Conservation (phyloP, 1,140 invertebrate genomes). For the Galleria mellonella region DNA sequence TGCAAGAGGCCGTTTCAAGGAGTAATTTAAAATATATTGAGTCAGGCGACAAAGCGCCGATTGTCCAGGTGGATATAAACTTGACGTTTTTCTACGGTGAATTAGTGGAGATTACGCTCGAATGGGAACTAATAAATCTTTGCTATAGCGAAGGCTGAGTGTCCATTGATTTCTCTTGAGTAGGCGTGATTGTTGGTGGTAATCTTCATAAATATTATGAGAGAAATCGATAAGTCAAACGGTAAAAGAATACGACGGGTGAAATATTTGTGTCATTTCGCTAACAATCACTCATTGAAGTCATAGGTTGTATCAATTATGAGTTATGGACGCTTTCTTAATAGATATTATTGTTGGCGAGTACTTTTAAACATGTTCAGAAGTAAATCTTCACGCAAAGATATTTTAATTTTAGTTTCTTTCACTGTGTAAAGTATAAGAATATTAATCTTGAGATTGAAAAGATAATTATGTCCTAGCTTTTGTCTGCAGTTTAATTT, state of each 20-base stretch:
- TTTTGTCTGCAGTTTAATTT: too few relatives aligned
- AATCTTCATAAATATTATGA: conserved; percentile 63
- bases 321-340: conserved; percentile 15
- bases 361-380: background rate
- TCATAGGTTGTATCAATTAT: conserved; percentile 15
- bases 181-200: conserved; percentile 48
- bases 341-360: conserved; percentile 17
- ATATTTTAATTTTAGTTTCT: too few relatives aligned
- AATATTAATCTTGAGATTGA: too few relatives aligned
- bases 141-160: conserved; percentile 23
- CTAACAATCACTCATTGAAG: conserved; percentile 36
- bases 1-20: conserved; percentile 36
- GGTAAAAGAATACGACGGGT: conserved; percentile 20
- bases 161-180: conserved; percentile 51
- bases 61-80: conserved; percentile 54
- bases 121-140: conserved; percentile 66
- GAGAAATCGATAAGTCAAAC: conserved; percentile 33
- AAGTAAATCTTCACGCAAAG: background rate
- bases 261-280: conserved; percentile 24
- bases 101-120: conserved; percentile 61
- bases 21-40: conserved; percentile 71
- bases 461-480: too few relatives aligned
- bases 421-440: too few relatives aligned
- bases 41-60: conserved; percentile 41
- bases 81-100: conserved; percentile 59